Base-by-base conservation (phyloP, 2,797 vertebrate species). In the Halcyon badia region DNA sequence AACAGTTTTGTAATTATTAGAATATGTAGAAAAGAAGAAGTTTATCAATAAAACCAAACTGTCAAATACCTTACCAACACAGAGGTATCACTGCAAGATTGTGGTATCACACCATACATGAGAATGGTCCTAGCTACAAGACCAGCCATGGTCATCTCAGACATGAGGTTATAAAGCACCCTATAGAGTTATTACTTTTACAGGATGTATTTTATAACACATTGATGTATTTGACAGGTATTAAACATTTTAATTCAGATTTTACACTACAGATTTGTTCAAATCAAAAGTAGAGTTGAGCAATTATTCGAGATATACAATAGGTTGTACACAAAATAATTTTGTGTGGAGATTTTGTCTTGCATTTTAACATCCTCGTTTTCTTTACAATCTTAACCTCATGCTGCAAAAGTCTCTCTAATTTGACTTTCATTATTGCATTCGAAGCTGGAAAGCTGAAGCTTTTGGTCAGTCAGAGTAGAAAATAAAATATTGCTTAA, bases 171-270 rank as follows among this genome's bases (percentile, higher is more conserved):
- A 56, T 30, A 39, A 71, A 71, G 17, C 39, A 69, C 22, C 24
- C 9, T 49, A 44, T 18, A 54, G 37, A 68, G 9, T 0, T 52
- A 22, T 7, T 33, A 25, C 9, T 49, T 82, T 25, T 54, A 48
- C 21, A 49, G 42, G 20, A 48, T 0, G 0, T 14, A 7, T 75
- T 94, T 94, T 68, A 25, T 9, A 75, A 35, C 17, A 69, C 18
- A 7, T 9, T 6, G 3, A 11, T 0, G 0, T 19, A 35, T 1
- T 56, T 12, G 22, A 49, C 11, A 49, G 5, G 6, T n/a, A 48
- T 26, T 25, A 37, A 5, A n/a, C 9, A 19, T 33, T 78, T 90
- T 6, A 78, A 75, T 57, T 46, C 44, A 42, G 35, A 48, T 15
- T 69, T 73, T 31, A 73, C 46, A 37, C 5, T 26, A 18, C 21